Conservation (phyloP, 2,113 vertebrate species). For the Bungarus multicinctus region DNA sequence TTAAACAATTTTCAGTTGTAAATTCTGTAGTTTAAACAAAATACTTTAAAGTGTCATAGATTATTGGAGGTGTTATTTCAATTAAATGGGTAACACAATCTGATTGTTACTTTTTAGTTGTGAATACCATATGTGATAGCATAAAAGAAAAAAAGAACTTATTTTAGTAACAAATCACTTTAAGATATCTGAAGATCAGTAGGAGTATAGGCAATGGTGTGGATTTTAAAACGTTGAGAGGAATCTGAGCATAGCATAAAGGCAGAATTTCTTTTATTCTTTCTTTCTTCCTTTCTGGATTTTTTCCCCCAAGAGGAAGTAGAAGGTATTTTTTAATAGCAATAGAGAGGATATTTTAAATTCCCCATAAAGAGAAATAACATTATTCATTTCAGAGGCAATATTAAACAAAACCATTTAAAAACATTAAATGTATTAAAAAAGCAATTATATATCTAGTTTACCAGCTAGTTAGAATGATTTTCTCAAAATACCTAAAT, state of each 20-base stretch:
- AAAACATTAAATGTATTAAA: neutral
- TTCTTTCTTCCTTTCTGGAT: neutral
- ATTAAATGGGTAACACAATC: neutral
- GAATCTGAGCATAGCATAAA: neutral
- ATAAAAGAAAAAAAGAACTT: neutral
- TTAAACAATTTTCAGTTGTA: neutral
- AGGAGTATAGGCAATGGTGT: neutral
- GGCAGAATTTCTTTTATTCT: neutral
- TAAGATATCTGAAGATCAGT: neutral
- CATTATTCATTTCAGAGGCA: neutral
- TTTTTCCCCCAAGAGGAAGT: neutral
- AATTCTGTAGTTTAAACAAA: neutral
- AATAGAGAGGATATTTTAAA: neutral
- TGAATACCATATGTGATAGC: neutral
- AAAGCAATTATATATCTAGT: neutral
- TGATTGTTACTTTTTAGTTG: neutral
- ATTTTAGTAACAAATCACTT: neutral
- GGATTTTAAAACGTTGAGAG: neutral
- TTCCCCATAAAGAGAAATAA: neutral
- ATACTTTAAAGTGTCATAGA: neutral
- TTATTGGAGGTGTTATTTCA: neutral
- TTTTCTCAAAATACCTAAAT: neutral
- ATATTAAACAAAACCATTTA: neutral
- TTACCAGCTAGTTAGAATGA: neutral
- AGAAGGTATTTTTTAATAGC: neutral